These are phyloP conservation scores for Amblyopsis hoosieri DNA, from an alignment of 2,797 vertebrate genomes.

Conservation along the genomic window DNA sequence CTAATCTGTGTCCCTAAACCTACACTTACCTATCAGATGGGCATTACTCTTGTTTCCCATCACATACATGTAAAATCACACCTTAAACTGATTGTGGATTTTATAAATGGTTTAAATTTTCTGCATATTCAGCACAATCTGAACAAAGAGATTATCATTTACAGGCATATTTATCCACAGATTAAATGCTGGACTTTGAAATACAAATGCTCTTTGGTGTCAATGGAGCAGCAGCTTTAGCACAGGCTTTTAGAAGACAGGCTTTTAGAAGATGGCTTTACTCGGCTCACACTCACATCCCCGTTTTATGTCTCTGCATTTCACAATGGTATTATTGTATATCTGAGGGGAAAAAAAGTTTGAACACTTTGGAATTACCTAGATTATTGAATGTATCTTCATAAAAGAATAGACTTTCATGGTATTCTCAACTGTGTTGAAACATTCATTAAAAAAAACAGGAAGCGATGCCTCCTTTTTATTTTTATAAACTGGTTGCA, in stretches of 20 bases:
- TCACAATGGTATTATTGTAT: slow-evolving; percentile 50
- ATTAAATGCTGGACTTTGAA: slow-evolving; percentile 69
- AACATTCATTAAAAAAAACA: too few relatives aligned
- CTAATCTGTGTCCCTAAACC: slow-evolving; percentile 54
- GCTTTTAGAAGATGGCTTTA: slow-evolving; percentile 46
- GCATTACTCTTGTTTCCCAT: slow-evolving; percentile 24
- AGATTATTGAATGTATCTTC: too few relatives aligned
- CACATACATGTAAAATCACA: slow-evolving; percentile 20
- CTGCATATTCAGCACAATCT: slow-evolving; percentile 57
- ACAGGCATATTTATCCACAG: slow-evolving; percentile 67
- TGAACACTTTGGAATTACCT: too few relatives aligned
- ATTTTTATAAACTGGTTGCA: too few relatives aligned
- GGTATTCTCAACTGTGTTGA: too few relatives aligned
- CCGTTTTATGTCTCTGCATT: slow-evolving; percentile 46
- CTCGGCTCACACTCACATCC: slow-evolving; percentile 54
- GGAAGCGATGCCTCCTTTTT: too few relatives aligned
- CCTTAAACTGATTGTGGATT: slow-evolving; percentile 48
- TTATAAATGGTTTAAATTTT: slow-evolving; percentile 41
- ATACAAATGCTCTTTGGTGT: slow-evolving; percentile 62
- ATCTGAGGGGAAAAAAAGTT: slow-evolving; percentile 12
- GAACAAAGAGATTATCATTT: slow-evolving; percentile 62
- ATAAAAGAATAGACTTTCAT: too few relatives aligned
- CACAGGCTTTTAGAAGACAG: slow-evolving; percentile 35
- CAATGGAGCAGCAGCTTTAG: slow-evolving; percentile 57
- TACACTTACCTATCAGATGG: slow-evolving; percentile 38